Evolutionary conservation across 1,140 invertebrate species (phyloP).

Genomic region (Nomia melanderi): DNA sequence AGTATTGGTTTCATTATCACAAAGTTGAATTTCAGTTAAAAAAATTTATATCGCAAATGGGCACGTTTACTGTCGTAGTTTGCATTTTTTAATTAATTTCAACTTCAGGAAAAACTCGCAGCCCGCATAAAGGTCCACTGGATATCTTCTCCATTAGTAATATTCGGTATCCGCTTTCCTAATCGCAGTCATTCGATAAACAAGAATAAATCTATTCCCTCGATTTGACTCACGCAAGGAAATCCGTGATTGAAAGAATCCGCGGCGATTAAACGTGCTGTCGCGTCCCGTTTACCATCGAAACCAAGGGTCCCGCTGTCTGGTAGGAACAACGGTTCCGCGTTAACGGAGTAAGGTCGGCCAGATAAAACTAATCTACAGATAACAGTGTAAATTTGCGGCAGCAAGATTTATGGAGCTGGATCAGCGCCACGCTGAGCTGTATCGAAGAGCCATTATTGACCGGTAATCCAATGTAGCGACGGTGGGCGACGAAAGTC

Average conservation of each 20-base stretch:
- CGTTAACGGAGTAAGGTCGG: conserved; percentile 25
- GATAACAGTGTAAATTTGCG: conserved; percentile 45
- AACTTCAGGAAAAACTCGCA: background rate
- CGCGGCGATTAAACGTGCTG: background rate
- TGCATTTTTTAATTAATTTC: too few relatives aligned
- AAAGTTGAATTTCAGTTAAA: too few relatives aligned
- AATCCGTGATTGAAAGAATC: background rate
- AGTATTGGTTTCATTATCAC: too few relatives aligned
- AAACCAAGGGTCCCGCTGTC: background rate
- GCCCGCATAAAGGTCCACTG: background rate
- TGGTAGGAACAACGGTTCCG: background rate
- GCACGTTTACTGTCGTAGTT: too few relatives aligned
- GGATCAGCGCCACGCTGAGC: conserved; percentile 12
- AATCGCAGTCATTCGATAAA: background rate
- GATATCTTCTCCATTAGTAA: background rate
- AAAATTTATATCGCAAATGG: too few relatives aligned
- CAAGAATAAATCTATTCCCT: background rate
- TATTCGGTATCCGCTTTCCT: background rate
- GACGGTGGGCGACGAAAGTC: background rate
- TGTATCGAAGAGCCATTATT: background rate
- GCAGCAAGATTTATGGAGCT: conserved; percentile 24
- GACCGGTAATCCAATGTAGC: conserved; percentile 2
- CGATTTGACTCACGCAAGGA: background rate
- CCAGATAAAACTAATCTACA: conserved; percentile 40
- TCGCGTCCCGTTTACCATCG: background rate